Evolutionary conservation across 2,797 vertebrate species (phyloP), one percentile per base, ranked within the genome.

Genomic region (Synanceia verrucosa): DNA sequence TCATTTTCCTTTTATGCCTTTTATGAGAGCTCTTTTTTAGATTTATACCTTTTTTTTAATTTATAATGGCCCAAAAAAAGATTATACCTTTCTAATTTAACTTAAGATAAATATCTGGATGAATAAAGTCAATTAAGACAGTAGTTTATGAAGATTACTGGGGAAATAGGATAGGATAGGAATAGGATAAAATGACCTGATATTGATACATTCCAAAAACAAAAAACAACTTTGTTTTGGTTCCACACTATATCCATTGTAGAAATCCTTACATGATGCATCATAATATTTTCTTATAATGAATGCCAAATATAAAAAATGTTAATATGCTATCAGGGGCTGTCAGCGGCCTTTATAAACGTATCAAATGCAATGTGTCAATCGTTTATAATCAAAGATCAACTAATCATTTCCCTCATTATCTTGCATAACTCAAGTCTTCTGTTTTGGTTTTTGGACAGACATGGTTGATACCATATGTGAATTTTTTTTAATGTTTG

Each of bases 11-110:
- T n/a, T n/a, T n/a, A n/a, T n/a, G n/a, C n/a, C n/a, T n/a, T n/a
- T n/a, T n/a, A 8, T 44, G 8, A 65, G 28, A 59, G 5, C 14
- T 29, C 1, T 9, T 51, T 71, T 65, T 70, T 31, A 37, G n/a
- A n/a, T 39, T 16, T 50, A 63, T 69, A 70, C 28, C 18, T 51
- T 50, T 31, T 76, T 55, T 51, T 59, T 57, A 51, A 46, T 13
- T 4, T 12, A 1, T n/a, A 28, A 13, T 6, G 4, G 14, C 18
- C n/a, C 57, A 58, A 9, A 53, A 41, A 57, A 36, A 47, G 2
- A 0, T 18, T 41, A 39, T n/a, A 41, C 58, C 8, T 39, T 50
- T 59, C 8, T 9, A 43, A 5, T 6, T 6, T 56, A 4, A 41
- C n/a, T 56, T 26, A 23, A 12, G 29, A 13, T 33, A 29, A 19